Percentiles rank a stretch among this genome's conserved stretches.
Evolutionary conservation across 2,888 invertebrate species (phyloP).

Genomic region (Gnatocerus cornutus): DNA sequence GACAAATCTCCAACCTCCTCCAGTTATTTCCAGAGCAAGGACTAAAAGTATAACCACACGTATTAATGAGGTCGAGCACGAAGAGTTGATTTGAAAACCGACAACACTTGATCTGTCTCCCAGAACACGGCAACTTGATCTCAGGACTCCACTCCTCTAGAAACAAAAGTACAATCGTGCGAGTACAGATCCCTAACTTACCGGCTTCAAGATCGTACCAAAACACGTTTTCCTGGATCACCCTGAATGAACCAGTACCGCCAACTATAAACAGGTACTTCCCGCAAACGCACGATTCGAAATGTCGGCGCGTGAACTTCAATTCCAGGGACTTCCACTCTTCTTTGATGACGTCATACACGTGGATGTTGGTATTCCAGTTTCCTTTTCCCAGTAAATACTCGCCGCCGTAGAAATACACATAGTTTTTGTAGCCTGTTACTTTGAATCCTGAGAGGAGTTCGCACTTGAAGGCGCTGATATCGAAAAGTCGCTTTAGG

Average conservation of each 20-base stretch:
- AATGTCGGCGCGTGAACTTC: slow-evolving; percentile 64
- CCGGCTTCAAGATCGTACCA: slow-evolving; percentile 64
- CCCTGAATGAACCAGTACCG: slow-evolving; percentile 64
- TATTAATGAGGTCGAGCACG: slow-evolving; percentile 59
- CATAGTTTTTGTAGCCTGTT: slow-evolving; percentile 64
- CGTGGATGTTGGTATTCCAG: slow-evolving; percentile 67
- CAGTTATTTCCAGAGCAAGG: slow-evolving; percentile 50
- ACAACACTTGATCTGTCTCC: slow-evolving; percentile 63
- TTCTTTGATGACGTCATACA: slow-evolving; percentile 63
- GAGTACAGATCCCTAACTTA: slow-evolving; percentile 24
- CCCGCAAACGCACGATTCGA: slow-evolving; percentile 65
- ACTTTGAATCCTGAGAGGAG: slow-evolving; percentile 62
- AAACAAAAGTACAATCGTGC: slow-evolving; percentile 21
- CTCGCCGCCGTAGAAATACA: slow-evolving; percentile 68
- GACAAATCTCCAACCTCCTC: slow-evolving; percentile 55
- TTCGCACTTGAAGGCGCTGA: neutral
- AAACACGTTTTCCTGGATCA: slow-evolving; percentile 65
- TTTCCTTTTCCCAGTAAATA: slow-evolving; percentile 62
- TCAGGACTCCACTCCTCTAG: slow-evolving; percentile 62
- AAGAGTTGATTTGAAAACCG: slow-evolving; percentile 61
- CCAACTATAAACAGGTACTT: slow-evolving; percentile 66
- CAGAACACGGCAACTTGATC: slow-evolving; percentile 60
- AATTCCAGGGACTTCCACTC: slow-evolving; percentile 58
- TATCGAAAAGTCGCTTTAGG: slow-evolving; percentile 8
- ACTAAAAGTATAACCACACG: slow-evolving; percentile 61